Percentiles rank a stretch among this genome's conserved stretches.
Conservation (phyloP, 2,113 vertebrate species). For the Tichodroma muraria region DNA sequence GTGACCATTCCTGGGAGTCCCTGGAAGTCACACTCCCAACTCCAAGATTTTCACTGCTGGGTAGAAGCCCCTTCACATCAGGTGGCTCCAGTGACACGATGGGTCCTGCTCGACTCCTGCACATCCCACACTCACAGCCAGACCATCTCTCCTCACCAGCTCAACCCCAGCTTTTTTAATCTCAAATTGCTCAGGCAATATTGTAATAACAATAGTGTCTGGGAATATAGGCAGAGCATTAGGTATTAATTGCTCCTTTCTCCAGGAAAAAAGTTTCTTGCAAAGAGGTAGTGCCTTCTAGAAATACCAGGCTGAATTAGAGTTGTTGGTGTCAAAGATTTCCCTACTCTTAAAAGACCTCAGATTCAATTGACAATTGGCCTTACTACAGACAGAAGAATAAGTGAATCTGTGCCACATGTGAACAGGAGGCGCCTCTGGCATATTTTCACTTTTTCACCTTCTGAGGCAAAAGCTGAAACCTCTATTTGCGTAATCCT, state of each 20-base stretch:
- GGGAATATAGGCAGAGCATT: not conserved
- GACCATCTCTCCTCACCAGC: not conserved
- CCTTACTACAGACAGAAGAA: not conserved
- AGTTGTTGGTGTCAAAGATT: not conserved
- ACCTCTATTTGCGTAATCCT: not conserved
- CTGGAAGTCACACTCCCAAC: not conserved
- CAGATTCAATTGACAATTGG: not conserved
- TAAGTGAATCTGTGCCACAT: not conserved
- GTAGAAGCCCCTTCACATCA: not conserved
- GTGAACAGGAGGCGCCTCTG: not conserved
- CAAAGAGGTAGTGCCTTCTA: not conserved
- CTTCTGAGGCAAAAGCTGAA: not conserved
- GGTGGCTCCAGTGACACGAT: accelerated
- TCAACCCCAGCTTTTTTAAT: not conserved
- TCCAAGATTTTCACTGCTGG: not conserved
- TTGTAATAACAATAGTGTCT: not conserved
- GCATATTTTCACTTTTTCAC: not conserved
- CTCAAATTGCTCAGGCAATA: not conserved
- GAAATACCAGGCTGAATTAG: not conserved
- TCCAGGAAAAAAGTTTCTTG: not conserved
- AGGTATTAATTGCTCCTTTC: not conserved
- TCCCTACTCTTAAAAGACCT: not conserved
- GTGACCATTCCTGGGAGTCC: not conserved
- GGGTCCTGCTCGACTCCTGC: not conserved
- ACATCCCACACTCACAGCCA: not conserved